Evolutionary conservation across 2,797 vertebrate species (phyloP).

Genomic region (Erithacus rubecula): DNA sequence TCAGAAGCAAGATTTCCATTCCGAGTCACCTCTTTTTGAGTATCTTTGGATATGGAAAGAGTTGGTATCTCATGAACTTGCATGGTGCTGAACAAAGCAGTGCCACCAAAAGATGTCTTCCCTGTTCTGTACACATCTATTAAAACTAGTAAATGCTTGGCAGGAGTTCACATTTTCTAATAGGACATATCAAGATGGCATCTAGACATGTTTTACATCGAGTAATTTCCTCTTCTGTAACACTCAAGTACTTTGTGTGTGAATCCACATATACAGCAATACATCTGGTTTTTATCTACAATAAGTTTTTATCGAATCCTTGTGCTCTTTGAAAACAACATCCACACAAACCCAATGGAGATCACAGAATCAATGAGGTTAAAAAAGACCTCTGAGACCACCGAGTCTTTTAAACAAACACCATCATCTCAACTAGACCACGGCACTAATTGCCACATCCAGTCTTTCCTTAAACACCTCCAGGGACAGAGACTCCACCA

Average conservation of each 20-base stretch:
- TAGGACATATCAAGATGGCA: not conserved
- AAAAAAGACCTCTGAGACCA: not conserved
- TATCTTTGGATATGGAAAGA: not conserved
- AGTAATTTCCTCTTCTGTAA: not conserved
- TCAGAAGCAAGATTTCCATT: not conserved
- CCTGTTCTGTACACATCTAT: fast-evolving
- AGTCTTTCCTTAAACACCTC: not conserved
- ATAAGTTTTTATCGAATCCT: not conserved
- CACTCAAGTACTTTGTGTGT: fast-evolving
- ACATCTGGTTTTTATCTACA: fast-evolving
- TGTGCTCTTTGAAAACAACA: fast-evolving
- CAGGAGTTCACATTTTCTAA: not conserved
- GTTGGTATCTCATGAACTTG: not conserved
- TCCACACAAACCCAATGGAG: not conserved
- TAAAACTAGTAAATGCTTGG: not conserved
- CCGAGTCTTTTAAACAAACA: not conserved
- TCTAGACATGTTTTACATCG: fast-evolving
- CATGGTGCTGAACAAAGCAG: not conserved
- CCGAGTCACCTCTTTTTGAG: not conserved
- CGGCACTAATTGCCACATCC: not conserved
- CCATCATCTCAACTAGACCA: not conserved
- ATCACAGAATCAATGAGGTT: not conserved
- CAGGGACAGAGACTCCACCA: not conserved
- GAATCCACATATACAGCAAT: not conserved
- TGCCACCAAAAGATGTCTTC: not conserved